Conservation (phyloP, 1,140 invertebrate species). For the Drosophila varians region DNA sequence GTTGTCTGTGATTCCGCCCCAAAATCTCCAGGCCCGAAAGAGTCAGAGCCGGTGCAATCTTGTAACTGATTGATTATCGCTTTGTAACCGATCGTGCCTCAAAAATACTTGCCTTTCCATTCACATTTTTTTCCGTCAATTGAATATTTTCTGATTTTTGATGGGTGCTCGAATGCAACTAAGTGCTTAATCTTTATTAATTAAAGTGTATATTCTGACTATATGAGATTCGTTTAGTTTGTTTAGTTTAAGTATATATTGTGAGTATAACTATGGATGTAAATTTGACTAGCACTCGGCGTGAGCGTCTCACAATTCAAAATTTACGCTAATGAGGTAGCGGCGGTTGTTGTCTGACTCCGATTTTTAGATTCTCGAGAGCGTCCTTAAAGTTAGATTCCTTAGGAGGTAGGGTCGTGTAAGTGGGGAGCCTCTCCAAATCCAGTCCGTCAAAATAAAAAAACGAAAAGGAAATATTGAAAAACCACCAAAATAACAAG, state of each 20-base stretch:
- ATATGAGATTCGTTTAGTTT: conserved; percentile 21
- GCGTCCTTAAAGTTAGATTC: conserved; percentile 44
- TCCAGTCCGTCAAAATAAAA: neutral
- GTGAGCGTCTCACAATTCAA: conserved; percentile 31
- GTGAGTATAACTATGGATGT: conserved; percentile 20
- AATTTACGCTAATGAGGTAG: conserved; percentile 80
- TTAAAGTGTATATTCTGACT: conserved; percentile 43
- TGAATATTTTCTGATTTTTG: conserved; percentile 1
- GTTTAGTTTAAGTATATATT: neutral
- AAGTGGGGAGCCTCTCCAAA: neutral
- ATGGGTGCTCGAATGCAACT: conserved; percentile 59
- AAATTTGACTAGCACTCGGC: conserved; percentile 65
- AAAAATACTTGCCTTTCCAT: conserved; percentile 30
- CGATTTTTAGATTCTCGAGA: conserved; percentile 22
- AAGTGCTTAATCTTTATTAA: conserved; percentile 57
- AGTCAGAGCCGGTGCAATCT: conserved; percentile 11
- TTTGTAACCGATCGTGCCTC: conserved; percentile 19
- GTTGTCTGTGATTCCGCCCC: conserved; percentile 43
- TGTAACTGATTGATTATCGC: conserved; percentile 25
- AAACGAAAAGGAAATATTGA: neutral
- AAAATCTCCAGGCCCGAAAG: conserved; percentile 18
- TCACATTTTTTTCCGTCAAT: conserved; percentile 26
- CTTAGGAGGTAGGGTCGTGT: conserved; percentile 30
- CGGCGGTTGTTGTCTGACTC: conserved; percentile 59
- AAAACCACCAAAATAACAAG: conserved; percentile 30